phyloP scores from a whole-genome alignment of 1,140 invertebrate genomes.

The Apis mellifera region DNA sequence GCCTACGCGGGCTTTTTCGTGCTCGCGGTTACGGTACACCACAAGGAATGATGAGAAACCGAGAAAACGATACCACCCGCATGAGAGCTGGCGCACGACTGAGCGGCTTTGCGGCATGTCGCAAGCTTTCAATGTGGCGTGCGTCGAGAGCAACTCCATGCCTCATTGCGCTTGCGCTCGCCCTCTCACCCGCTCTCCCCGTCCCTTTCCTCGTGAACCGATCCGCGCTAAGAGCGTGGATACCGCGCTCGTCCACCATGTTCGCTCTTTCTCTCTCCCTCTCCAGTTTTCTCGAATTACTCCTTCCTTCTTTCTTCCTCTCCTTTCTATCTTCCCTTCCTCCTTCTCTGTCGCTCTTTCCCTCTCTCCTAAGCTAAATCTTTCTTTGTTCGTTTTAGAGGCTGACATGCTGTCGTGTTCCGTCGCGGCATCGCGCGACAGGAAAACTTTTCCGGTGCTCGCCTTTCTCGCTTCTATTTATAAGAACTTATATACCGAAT shows the following conservation, averaged over 20 bases:
- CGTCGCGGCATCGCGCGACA: constrained; percentile 50
- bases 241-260: constrained; percentile 32
- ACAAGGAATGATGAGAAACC: constrained; percentile 18
- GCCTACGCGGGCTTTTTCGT: constrained; percentile 54
- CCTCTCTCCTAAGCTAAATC: not conserved
- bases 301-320: constrained; percentile 14
- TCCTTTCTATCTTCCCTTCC: constrained; percentile 15
- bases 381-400: constrained; percentile 15
- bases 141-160: constrained; percentile 54
- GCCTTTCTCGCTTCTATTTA: constrained; percentile 61
- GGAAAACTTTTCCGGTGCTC: constrained; percentile 67
- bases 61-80: constrained; percentile 57
- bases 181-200: constrained; percentile 39
- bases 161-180: constrained; percentile 60
- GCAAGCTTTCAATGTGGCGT: constrained; percentile 80
- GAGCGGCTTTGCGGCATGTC: constrained; percentile 75
- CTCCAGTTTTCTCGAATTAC: not conserved
- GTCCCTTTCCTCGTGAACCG: constrained; percentile 21
- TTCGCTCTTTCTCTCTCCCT: not conserved
- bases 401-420: constrained; percentile 19
- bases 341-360: constrained; percentile 6
- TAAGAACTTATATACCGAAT: constrained; percentile 26
- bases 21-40: constrained; percentile 43
- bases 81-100: constrained; percentile 79
- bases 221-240: constrained; percentile 42